Conservation (phyloP, 2,113 vertebrate genomes). For the Alectura lathami region DNA sequence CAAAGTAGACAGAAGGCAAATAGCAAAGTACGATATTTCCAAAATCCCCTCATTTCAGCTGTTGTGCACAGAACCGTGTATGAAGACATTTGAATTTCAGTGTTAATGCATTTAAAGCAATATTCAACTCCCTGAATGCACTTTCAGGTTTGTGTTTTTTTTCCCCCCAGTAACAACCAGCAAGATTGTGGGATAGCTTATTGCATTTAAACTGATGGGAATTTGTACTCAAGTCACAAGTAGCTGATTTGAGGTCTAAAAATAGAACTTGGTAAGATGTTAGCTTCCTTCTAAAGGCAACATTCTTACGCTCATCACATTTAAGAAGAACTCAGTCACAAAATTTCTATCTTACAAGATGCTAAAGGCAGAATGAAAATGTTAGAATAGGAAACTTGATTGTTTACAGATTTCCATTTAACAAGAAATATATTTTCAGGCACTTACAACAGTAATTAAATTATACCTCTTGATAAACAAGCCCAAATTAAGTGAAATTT, state of each 20-base stretch:
- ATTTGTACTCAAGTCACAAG: not conserved
- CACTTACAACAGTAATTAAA: constrained; percentile 20
- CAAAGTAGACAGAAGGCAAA: not conserved
- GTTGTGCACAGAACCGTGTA: not conserved
- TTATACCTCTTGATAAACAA: constrained; percentile 46
- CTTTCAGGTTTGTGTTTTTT: not conserved
- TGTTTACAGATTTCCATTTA: constrained; percentile 28
- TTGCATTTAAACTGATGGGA: not conserved
- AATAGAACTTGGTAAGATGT: not conserved
- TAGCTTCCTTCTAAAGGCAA: no score
- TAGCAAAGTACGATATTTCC: not conserved
- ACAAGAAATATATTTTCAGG: constrained; percentile 36
- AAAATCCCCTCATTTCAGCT: not conserved
- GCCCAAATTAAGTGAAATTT: constrained; percentile 27
- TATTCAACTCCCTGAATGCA: not conserved
- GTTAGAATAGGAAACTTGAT: constrained; percentile 26
- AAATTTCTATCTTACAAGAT: not conserved
- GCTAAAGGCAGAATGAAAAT: constrained; percentile 9
- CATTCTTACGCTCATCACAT: no score
- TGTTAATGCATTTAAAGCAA: not conserved
- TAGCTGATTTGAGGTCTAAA: not conserved
- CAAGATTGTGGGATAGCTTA: not conserved
- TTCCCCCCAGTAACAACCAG: not conserved
- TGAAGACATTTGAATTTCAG: not conserved
- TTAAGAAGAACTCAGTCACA: no score